Evolutionary conservation across 2,888 invertebrate genomes (phyloP), one percentile per base, ranked within the genome.

Genomic region (Tetheella fluctuosa): DNA sequence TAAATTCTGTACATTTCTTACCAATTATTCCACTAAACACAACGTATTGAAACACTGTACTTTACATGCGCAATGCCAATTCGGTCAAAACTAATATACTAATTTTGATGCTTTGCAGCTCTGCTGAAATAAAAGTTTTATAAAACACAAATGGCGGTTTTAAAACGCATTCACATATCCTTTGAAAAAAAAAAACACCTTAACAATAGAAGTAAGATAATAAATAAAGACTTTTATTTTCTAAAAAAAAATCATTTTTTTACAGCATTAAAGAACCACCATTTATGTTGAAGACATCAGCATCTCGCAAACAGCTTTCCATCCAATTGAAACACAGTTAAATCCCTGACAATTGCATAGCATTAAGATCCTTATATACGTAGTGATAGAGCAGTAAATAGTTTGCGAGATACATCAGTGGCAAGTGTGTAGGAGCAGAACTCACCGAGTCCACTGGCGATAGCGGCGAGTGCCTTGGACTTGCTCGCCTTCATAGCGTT

Each of bases 391-490:
- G 17, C 20, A 2, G 13, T 12, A 52, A 34, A 54, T 52, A 56
- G 63, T 74, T 66, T 74, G 74, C 73, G 70, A 77, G 70, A 71
- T 74, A 65, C 53, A 58, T 70, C 30, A 59, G 57, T 52, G 61
- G 30, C 59, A 52, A 59, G 37, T 59, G 65, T 76, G 62, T 64
- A 71, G 77, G 80, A 82, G 69, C 62, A 71, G 60, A 73, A 97
- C 98, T 98, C 95, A 98, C 98, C 98, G 88, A 98, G 96, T 89
- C 96, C 96, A 83, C 96, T 96, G 88, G 97, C 96, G 94, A 98
- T 95, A 94, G 97, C 96, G 94, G 97, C 96, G 94, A 97, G 96
- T 94, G 97, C 97, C 93, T 95, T 95, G 94, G 96, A 96, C 95
- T 96, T 96, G 95, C 95, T 95, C 78, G 92, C 92, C 85, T 91